These are phyloP conservation scores for Gavia stellata DNA, from an alignment of 2,113 vertebrate genomes.

Conservation along the genomic window DNA sequence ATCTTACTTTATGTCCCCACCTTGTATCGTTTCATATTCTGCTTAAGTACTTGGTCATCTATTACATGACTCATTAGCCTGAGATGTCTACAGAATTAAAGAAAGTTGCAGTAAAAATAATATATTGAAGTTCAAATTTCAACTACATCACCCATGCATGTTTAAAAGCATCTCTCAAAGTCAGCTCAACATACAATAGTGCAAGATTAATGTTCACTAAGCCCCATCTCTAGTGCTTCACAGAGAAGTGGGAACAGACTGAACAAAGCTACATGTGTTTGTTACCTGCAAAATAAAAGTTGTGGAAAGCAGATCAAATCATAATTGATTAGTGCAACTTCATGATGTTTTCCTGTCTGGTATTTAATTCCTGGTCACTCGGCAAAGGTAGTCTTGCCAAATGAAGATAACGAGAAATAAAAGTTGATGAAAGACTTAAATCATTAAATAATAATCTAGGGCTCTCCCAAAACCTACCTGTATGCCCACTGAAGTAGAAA, in stretches of 20 bases:
- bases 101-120: slow-evolving; percentile 76
- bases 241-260: neutral
- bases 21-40: slow-evolving; percentile 72
- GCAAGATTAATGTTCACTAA: slow-evolving; percentile 43
- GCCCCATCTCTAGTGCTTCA: slow-evolving; percentile 27
- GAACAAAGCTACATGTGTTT: slow-evolving; percentile 16
- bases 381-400: neutral
- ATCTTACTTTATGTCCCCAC: slow-evolving; percentile 70
- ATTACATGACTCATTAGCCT: slow-evolving; percentile 77
- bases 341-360: neutral
- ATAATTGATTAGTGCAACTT: neutral
- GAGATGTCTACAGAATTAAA: slow-evolving; percentile 73
- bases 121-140: slow-evolving; percentile 72
- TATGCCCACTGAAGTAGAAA: neutral
- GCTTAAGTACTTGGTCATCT: slow-evolving; percentile 71
- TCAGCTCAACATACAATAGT: slow-evolving; percentile 54
- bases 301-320: slow-evolving; percentile 13
- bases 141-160: slow-evolving; percentile 71
- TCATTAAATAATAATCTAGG: neutral
- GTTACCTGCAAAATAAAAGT: slow-evolving; percentile 26
- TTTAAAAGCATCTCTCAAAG: slow-evolving; percentile 73
- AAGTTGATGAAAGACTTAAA: neutral
- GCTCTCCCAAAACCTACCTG: neutral
- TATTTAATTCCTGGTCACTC: neutral
- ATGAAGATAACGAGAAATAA: slow-evolving; percentile 3